Base-by-base conservation (phyloP, 2,113 vertebrate species). In the Mionectes macconnelli region DNA sequence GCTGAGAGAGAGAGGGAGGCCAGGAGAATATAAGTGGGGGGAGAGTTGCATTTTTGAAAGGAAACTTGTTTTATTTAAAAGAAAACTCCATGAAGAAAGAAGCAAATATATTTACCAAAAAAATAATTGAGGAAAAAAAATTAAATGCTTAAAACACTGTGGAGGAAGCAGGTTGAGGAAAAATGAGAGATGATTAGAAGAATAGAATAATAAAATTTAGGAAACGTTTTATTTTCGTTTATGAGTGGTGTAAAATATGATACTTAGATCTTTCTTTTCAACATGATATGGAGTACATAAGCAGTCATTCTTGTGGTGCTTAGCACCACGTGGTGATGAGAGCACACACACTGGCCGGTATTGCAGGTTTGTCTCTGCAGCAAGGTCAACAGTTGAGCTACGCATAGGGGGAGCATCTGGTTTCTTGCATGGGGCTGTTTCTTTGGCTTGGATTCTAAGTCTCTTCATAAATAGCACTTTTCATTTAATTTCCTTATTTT, bases 281-380 rank as follows among this genome's bases (percentile, higher is more conserved):
- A 14, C 19, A 8, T 33, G 28, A 15, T 40, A 30, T 15, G 24
- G 52, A 37, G 39, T 21, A 17, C 27, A 14, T n/a, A 33, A 47
- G 25, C 23, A 42, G 14, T 55, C 12, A 2, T 53, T 73, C 37
- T 63, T 49, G 44, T 30, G 35, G 33, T 35, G n/a, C 30, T 33
- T 75, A 27, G 17, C 52, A 30, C 52, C 35, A 18, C 0, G 0
- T 55, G 63, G 10, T 19, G 11, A 25, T 25, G 13, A 22, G 35
- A 77, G 49, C 63, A 24, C 3, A 0, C 8, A 35, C 27, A 6
- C 30, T 52, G 8, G 6, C 1, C 8, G 4, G 11, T 35, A 19
- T 3, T 31, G 35, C 47, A 66, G 30, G 18, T 4, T 9, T 59
- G 19, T 78, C 11, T 40, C 28, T 42, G 39, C 64, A 14, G 39